Conservation (phyloP, 2,113 vertebrate species). For the Pterophyllum scalare region DNA sequence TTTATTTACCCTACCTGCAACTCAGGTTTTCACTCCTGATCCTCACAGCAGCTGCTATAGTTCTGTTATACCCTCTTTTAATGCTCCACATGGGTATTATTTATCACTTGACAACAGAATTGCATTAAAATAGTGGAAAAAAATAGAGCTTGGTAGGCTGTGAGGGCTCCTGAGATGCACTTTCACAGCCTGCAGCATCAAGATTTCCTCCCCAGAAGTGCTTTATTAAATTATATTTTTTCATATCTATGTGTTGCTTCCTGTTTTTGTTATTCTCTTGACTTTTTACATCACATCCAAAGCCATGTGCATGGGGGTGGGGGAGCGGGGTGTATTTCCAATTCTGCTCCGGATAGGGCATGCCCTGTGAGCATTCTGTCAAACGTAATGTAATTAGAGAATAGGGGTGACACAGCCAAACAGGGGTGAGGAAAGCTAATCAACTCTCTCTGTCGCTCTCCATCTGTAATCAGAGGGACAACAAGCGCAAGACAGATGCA, state of each 20-base stretch:
- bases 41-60: slow-evolving; percentile 6
- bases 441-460: slow-evolving; percentile 59
- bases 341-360: slow-evolving; percentile 10
- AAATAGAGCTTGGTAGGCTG: background rate
- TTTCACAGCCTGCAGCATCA: background rate
- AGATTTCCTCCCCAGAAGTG: background rate
- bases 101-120: slow-evolving; percentile 21
- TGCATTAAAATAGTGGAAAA: slow-evolving; percentile 1
- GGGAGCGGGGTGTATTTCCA: slow-evolving; percentile 5
- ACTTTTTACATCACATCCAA: slow-evolving; percentile 15
- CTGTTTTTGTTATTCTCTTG: slow-evolving; percentile 12
- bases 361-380: slow-evolving; percentile 38
- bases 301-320: too few relatives aligned
- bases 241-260: background rate
- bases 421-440: slow-evolving; percentile 60
- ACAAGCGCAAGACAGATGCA: slow-evolving; percentile 29
- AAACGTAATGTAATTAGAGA: slow-evolving; percentile 70
- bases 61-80: slow-evolving; percentile 3
- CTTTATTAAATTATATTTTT: background rate
- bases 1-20: slow-evolving; percentile 22
- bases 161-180: background rate
- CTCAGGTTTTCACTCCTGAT: background rate
- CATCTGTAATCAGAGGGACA: slow-evolving; percentile 60
- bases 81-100: slow-evolving; percentile 3
- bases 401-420: slow-evolving; percentile 51